phyloP scores from a whole-genome alignment of 2,797 vertebrate genomes.

The Scomberomorus guttatus region DNA sequence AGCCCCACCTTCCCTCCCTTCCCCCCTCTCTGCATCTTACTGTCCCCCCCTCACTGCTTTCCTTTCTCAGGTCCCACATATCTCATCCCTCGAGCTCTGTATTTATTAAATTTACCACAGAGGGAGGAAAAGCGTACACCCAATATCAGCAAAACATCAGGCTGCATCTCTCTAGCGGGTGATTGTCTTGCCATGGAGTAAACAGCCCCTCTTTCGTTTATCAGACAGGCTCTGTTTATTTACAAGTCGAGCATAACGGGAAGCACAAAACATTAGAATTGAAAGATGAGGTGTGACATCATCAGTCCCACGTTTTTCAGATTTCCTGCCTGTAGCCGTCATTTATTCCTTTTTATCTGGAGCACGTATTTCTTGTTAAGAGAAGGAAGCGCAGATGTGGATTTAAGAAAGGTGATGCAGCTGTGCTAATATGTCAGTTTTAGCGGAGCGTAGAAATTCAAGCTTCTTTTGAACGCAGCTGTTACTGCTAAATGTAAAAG shows the following conservation, averaged over 20 bases:
- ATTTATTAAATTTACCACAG: constrained; percentile 66
- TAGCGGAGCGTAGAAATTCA: constrained; percentile 3
- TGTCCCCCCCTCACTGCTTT: background rate
- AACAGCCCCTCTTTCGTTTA: constrained; percentile 44
- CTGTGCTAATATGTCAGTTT: constrained; percentile 22
- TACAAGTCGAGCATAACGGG: constrained; percentile 28
- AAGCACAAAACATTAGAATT: constrained; percentile 47
- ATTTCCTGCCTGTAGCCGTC: constrained; percentile 7
- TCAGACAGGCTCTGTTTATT: constrained; percentile 61
- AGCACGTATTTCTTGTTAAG: constrained; percentile 18
- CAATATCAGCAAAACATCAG: constrained; percentile 37
- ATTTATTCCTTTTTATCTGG: constrained; percentile 42
- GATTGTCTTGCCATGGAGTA: constrained; percentile 33
- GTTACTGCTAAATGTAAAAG: background rate
- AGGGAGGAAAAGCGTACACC: constrained; percentile 9
- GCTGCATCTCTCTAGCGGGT: constrained; percentile 26
- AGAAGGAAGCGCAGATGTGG: constrained; percentile 15
- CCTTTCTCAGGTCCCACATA: constrained; percentile 37
- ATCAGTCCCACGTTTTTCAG: constrained; percentile 24
- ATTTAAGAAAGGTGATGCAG: constrained; percentile 31
- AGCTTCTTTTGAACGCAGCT: background rate
- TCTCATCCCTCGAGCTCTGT: constrained; percentile 38
- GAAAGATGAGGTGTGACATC: constrained; percentile 55
- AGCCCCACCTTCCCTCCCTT: constrained; percentile 4
- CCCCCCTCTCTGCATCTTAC: background rate